Base-by-base conservation (phyloP, 2,888 invertebrate species). In the Pristionchus mayeri region DNA sequence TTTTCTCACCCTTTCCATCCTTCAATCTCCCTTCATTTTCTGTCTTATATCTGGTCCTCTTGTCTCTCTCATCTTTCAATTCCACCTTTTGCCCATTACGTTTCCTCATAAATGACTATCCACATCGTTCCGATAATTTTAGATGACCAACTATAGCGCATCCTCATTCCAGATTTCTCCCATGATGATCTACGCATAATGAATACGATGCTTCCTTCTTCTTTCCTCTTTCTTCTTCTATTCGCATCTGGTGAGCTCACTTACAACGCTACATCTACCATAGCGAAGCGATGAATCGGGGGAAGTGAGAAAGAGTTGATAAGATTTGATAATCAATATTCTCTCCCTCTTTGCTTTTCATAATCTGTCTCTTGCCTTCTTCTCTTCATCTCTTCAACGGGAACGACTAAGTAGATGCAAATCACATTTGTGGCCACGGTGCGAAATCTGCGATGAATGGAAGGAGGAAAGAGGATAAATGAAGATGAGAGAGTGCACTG, bases 321-420 rank as follows among this genome's bases (percentile, higher is more conserved):
- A 54, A 9, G 3, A 9, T 24, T 9, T 21, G 54, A 24, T 54
- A 54, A 54, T 54, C 54, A 54, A 54, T 54, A 54, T 54, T 9
- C 24, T 24, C 34, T 30, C 11, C 16, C 27, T 34, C 63, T 63
- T 1, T 30, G 34, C 21, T 6, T 34, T 63, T 63, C 30, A 30
- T 34, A 63, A 63, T 63, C 63, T 75, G 40, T 75, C 75, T 75
- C 40, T 67, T 27, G 9, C 16, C n/a, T 24, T 75, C 44, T 75
- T 30, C 34, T 40, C 44, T 75, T 44, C 75, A 40, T 75, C 75
- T 75, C 40, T 44, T 24, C 40, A 44, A 44, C 40, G 75, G 75
- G 75, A 18, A 52, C 50, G 27, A 78, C 48, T 78, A 78, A 78
- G 78, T 50, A 34, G 34, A 78, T 78, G 78, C 78, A 78, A 78